Percentiles rank a stretch among this genome's conserved stretches.
Conservation (phyloP, 2,113 vertebrate genomes). For the Proterorhinus semilunaris region DNA sequence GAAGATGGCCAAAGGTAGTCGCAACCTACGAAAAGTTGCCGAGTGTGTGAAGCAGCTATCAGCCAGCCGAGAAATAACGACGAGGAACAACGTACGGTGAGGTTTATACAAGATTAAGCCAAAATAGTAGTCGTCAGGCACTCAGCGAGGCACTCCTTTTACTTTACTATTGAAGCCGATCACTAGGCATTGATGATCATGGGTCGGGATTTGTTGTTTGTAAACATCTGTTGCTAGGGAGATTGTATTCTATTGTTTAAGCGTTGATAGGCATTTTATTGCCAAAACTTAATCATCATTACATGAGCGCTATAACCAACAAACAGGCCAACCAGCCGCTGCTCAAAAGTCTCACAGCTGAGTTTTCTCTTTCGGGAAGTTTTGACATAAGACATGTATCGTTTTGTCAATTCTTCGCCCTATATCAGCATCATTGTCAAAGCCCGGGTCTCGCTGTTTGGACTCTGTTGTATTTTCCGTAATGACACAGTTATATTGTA, state of each 20-base stretch:
- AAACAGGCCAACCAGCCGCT: not conserved
- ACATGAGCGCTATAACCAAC: too few relatives aligned
- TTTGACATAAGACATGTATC: not conserved
- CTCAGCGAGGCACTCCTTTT: not conserved
- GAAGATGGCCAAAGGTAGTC: constrained; percentile 78
- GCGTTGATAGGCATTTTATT: too few relatives aligned
- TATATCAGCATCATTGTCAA: too few relatives aligned
- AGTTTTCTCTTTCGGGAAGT: not conserved
- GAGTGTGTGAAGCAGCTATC: constrained; percentile 67
- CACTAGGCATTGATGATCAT: not conserved
- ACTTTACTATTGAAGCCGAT: not conserved
- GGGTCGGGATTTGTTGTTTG: not conserved
- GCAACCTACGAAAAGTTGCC: constrained; percentile 64
- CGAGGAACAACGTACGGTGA: constrained; percentile 69
- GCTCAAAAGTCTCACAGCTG: too few relatives aligned
- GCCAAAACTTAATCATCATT: too few relatives aligned
- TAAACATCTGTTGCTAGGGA: not conserved
- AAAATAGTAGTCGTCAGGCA: not conserved
- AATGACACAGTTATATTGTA: too few relatives aligned
- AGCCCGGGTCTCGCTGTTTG: not conserved
- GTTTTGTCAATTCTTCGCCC: not conserved
- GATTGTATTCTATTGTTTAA: too few relatives aligned
- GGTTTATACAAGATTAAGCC: not conserved
- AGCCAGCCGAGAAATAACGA: constrained; percentile 55
- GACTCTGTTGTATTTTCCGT: not conserved